phyloP scores from a whole-genome alignment of 1,140 invertebrate genomes.

The Tachypleus tridentatus region DNA sequence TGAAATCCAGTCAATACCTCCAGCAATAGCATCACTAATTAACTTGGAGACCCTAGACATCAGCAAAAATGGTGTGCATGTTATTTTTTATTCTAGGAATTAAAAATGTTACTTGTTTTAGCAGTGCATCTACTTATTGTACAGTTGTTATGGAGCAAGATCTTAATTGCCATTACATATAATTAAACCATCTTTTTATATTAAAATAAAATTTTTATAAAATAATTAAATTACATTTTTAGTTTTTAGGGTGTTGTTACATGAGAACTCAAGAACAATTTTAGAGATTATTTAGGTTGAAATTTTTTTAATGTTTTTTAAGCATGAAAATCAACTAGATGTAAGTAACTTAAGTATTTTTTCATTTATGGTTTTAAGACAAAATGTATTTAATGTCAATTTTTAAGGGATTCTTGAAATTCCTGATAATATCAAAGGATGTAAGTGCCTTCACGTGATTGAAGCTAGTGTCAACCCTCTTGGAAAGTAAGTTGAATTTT shows the following conservation, averaged over 20 bases:
- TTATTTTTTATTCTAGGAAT: background rate
- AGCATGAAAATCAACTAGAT: too few relatives aligned
- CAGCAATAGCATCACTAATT: slow-evolving; percentile 74
- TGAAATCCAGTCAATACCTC: slow-evolving; percentile 71
- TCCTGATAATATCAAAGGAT: slow-evolving; percentile 79
- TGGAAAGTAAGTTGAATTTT: slow-evolving; percentile 36
- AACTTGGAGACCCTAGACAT: slow-evolving; percentile 78
- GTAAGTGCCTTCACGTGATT: slow-evolving; percentile 69
- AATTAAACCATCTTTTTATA: background rate
- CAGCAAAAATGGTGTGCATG: slow-evolving; percentile 66
- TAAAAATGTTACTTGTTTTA: background rate
- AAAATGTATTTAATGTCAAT: too few relatives aligned
- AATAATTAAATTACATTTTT: background rate
- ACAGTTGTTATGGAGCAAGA: too few relatives aligned
- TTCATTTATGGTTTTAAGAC: too few relatives aligned
- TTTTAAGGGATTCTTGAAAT: slow-evolving; percentile 65
- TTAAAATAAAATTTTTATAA: background rate
- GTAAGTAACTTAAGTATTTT: too few relatives aligned
- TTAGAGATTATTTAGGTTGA: background rate
- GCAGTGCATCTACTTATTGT: too few relatives aligned
- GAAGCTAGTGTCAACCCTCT: slow-evolving; percentile 85
- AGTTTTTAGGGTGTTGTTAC: slow-evolving; percentile 8
- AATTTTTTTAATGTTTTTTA: too few relatives aligned
- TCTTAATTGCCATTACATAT: too few relatives aligned
- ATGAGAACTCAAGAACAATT: slow-evolving; percentile 8